Percentiles rank a stretch among this genome's conserved stretches.
Evolutionary conservation across 2,888 invertebrate genomes (phyloP).

Genomic region (Drosophila helvetica): DNA sequence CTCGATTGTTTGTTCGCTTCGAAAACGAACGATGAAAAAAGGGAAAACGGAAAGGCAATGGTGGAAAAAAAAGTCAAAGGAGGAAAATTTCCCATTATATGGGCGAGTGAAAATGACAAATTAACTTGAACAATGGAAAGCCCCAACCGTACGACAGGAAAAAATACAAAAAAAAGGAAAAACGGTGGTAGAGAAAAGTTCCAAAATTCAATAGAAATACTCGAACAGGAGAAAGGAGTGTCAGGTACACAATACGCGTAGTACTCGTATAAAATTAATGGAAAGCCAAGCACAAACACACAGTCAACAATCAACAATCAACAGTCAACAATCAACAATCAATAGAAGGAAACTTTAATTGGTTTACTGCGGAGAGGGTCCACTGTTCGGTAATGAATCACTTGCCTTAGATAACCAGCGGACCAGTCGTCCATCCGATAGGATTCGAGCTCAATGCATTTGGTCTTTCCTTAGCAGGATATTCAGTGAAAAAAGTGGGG

Average conservation of each 20-base stretch:
- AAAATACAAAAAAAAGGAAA: constrained; percentile 57
- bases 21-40: constrained; percentile 24
- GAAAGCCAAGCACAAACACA: constrained; percentile 29
- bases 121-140: constrained; percentile 67
- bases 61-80: neutral
- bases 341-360: constrained; percentile 38
- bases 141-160: constrained; percentile 9
- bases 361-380: constrained; percentile 12
- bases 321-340: constrained; percentile 23
- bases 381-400: constrained; percentile 30
- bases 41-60: constrained; percentile 34
- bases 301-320: constrained; percentile 13
- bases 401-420: constrained; percentile 24
- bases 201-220: constrained; percentile 14
- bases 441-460: constrained; percentile 37
- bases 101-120: constrained; percentile 75
- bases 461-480: neutral
- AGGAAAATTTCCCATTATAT: constrained; percentile 66
- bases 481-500: neutral
- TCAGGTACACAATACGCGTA: constrained; percentile 32
- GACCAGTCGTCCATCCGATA: constrained; percentile 30
- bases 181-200: constrained; percentile 50
- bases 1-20: neutral
- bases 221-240: constrained; percentile 12
- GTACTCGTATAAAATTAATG: constrained; percentile 34